Base-by-base conservation (phyloP, 2,113 vertebrate species). In the Syrmaticus mikado region DNA sequence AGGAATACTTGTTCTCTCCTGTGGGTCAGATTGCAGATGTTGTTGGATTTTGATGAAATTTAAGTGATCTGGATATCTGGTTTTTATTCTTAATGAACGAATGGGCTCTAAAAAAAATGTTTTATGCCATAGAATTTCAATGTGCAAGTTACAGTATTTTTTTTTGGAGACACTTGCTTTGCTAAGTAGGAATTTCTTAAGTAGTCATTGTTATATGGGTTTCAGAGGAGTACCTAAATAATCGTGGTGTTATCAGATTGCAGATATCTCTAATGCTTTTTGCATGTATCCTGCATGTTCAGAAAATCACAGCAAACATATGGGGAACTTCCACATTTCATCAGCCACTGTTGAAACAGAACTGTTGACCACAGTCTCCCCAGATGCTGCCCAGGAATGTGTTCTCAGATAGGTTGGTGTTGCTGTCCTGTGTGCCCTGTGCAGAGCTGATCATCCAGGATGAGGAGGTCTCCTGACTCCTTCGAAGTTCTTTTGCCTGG, bases 181-280 rank as follows among this genome's bases (percentile, higher is more conserved):
- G 21, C 27, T 70, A 48, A 48, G 48, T 5, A 62, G 20, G 3
- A 8, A 7, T 73, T 79, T 92, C 50, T 79, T 5, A 40, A 1
- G 1, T 43, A 12, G 21, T 46, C 3, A 13, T 43, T 41, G 20
- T 52, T 12, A 9, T 32, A 4, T 0, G 57, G 25, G 4, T 66
- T 85, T 95, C 70, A 48, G 41, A 60, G 11, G 16, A 50, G 4
- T 74, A 58, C 50, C 64, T 82, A 32, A 73, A 46, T 50, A 0
- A 53, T 48, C 41, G 10, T 4, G 3, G 8, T 53, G 5, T 32
- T 50, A 79, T 8, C 20, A 70, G 15, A n/a, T 79, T 48, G n/a
- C 25, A 79, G 43, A 89, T 40, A 79, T 4, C 11, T 20, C 32
- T 40, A 16, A 57, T 34, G 16, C 30, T 67, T 78, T 81, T 81